Evolutionary conservation across 1,140 invertebrate species (phyloP).

Genomic region (Centruroides vittatus): DNA sequence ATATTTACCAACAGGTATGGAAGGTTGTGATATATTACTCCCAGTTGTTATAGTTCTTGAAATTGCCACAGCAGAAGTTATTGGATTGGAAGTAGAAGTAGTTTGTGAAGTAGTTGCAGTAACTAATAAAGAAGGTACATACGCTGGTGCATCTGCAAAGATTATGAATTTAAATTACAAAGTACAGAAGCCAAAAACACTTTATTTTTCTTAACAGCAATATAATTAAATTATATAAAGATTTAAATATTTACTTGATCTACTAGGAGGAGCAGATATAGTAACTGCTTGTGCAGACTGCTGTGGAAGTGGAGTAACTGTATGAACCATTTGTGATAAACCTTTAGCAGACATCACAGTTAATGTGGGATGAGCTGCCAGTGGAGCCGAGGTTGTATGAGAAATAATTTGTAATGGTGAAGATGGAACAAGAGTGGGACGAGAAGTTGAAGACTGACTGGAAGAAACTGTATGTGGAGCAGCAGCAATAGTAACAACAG

Average conservation of each 20-base stretch:
- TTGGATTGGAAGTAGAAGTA: too few relatives aligned
- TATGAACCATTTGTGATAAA: not conserved
- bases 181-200: too few relatives aligned
- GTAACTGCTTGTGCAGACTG: conserved; percentile 6
- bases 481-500: too few relatives aligned
- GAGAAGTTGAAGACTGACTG: too few relatives aligned
- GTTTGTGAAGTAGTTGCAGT: too few relatives aligned
- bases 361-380: conserved; percentile 9
- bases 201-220: not conserved
- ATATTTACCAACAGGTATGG: conserved; percentile 12
- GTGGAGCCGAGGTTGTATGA: not conserved
- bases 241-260: conserved; percentile 1
- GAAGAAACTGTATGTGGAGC: too few relatives aligned
- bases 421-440: conserved; percentile 5
- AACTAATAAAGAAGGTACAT: too few relatives aligned
- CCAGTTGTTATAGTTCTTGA: not conserved
- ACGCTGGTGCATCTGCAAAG: too few relatives aligned
- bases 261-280: conserved; percentile 3
- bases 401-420: conserved; percentile 3
- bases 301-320: not conserved
- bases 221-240: not conserved
- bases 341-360: conserved; percentile 13
- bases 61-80: too few relatives aligned
- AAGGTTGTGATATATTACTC: not conserved
- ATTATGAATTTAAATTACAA: too few relatives aligned